phyloP scores from a whole-genome alignment of 1,140 invertebrate species.

The Marisa cornuarietis region DNA sequence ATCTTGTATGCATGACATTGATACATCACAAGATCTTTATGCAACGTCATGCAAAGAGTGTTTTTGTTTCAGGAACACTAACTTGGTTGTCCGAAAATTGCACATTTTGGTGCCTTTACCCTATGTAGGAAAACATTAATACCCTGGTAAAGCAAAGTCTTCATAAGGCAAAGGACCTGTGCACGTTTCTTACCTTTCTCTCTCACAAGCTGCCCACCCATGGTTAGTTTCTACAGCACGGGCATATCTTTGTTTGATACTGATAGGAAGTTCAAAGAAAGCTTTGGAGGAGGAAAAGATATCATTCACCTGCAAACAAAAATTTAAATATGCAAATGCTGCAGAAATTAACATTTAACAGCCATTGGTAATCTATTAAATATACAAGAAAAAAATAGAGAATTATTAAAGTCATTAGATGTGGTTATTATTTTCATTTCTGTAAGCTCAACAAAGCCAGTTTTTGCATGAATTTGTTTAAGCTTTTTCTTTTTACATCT shows the following conservation, averaged over 20 bases:
- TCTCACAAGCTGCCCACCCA: constrained; percentile 2
- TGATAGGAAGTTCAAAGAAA: neutral
- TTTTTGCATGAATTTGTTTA: no score
- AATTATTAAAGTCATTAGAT: no score
- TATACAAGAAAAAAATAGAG: no score
- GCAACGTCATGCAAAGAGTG: neutral
- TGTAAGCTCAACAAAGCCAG: no score
- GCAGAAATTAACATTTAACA: no score
- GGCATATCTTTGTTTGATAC: neutral
- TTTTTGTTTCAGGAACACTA: neutral
- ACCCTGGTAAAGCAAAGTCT: neutral
- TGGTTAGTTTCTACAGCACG: neutral
- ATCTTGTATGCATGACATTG: no score
- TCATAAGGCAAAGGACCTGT: neutral
- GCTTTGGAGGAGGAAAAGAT: neutral
- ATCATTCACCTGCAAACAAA: neutral
- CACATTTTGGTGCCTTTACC: neutral
- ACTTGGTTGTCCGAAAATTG: no score
- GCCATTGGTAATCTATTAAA: no score
- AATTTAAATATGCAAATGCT: neutral
- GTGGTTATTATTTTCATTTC: no score
- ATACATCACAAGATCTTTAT: no score
- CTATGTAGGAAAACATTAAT: neutral
- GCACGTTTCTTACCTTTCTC: neutral
- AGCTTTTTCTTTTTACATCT: no score